Conservation (phyloP, 2,113 vertebrate genomes). For the Physeter macrocephalus region DNA sequence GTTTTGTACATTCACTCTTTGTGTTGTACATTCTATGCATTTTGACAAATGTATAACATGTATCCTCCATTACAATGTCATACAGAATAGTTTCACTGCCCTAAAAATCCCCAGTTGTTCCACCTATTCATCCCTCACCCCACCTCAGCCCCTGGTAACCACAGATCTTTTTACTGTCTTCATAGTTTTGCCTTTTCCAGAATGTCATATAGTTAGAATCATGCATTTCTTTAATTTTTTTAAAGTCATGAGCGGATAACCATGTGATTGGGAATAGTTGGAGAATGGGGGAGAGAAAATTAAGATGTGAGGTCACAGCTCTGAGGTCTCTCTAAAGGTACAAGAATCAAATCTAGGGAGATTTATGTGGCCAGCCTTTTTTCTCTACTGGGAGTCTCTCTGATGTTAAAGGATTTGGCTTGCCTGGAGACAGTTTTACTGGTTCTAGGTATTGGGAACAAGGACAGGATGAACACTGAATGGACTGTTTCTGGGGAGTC, state of each 20-base stretch:
- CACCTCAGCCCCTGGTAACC: background rate
- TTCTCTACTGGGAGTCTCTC: background rate
- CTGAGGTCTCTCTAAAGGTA: background rate
- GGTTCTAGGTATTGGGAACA: background rate
- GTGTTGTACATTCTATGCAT: background rate
- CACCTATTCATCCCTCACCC: background rate
- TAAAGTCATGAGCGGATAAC: background rate
- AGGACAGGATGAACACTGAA: background rate
- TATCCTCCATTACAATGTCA: background rate
- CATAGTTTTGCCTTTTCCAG: background rate
- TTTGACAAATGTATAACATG: background rate
- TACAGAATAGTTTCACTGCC: background rate
- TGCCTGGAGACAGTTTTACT: background rate
- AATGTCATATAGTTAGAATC: background rate
- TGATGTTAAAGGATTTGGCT: background rate
- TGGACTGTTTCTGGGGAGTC: background rate
- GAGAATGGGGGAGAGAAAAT: background rate
- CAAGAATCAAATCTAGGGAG: background rate
- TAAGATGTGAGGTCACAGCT: background rate
- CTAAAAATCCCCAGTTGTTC: background rate
- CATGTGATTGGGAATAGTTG: background rate
- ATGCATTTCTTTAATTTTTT: background rate
- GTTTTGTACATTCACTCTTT: background rate
- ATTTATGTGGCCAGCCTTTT: background rate
- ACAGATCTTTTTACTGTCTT: background rate